These are phyloP conservation scores for Anhinga rufa DNA, from an alignment of 2,113 vertebrate genomes.

Conservation along the genomic window DNA sequence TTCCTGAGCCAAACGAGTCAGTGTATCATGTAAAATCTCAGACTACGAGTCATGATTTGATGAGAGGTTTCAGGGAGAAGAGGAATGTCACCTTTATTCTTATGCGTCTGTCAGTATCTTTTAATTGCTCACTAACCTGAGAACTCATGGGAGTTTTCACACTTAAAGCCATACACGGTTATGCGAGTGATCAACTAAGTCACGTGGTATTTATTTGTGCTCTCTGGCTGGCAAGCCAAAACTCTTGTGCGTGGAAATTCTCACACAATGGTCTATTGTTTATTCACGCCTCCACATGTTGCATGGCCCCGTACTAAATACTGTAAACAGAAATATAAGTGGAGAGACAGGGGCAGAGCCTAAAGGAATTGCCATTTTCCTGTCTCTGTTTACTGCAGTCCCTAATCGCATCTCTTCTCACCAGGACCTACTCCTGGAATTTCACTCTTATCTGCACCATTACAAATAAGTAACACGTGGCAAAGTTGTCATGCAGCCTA, in stretches of 20 bases:
- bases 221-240: neutral
- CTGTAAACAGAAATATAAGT: neutral
- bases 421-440: neutral
- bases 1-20: neutral
- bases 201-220: neutral
- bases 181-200: neutral
- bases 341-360: neutral
- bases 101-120: neutral
- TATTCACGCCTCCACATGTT: neutral
- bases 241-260: neutral
- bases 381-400: neutral
- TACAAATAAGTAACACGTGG: neutral
- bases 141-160: neutral
- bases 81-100: conserved; percentile 39
- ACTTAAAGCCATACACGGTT: neutral
- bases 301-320: neutral
- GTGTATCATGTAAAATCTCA: neutral
- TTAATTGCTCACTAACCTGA: neutral
- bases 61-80: neutral
- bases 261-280: neutral
- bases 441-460: neutral
- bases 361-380: neutral
- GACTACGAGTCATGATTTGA: neutral
- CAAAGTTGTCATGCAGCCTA: neutral
- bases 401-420: neutral